Conservation (phyloP, 2,113 vertebrate genomes). For the Ailuropoda melanoleuca region DNA sequence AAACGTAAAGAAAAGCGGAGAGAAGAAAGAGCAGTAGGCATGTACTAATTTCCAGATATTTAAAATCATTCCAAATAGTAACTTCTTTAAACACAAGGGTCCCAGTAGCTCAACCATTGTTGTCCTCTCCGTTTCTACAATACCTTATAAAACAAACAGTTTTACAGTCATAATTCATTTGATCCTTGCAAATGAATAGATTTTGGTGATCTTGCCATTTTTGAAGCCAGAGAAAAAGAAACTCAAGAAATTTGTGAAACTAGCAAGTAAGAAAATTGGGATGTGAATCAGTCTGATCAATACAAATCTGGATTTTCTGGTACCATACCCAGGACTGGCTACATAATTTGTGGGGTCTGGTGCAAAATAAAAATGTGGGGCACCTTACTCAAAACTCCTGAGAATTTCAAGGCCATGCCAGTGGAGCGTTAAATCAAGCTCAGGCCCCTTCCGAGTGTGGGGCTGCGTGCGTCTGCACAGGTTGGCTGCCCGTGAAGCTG, state of each 20-base stretch:
- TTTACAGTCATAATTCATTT: not conserved
- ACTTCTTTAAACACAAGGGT: not conserved
- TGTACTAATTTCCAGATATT: not conserved
- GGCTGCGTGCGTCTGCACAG: too few relatives aligned
- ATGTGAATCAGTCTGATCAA: not conserved
- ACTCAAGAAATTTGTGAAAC: not conserved
- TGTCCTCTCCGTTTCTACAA: not conserved
- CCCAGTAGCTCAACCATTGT: not conserved
- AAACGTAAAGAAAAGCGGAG: not conserved
- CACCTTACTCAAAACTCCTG: not conserved
- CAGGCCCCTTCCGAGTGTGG: not conserved
- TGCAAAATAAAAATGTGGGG: not conserved
- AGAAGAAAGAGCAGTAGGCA: not conserved
- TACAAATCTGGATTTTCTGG: not conserved
- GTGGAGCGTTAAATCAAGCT: not conserved
- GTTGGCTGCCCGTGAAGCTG: not conserved
- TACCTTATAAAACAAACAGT: not conserved
- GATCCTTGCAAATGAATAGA: not conserved
- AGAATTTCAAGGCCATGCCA: not conserved
- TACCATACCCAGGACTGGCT: not conserved
- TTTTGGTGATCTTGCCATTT: not conserved
- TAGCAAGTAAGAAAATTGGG: not conserved
- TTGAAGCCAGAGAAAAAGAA: not conserved
- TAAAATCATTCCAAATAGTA: not conserved
- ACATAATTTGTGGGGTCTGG: not conserved